phyloP scores from a whole-genome alignment of 2,888 invertebrate genomes.

The Apeira syringaria region DNA sequence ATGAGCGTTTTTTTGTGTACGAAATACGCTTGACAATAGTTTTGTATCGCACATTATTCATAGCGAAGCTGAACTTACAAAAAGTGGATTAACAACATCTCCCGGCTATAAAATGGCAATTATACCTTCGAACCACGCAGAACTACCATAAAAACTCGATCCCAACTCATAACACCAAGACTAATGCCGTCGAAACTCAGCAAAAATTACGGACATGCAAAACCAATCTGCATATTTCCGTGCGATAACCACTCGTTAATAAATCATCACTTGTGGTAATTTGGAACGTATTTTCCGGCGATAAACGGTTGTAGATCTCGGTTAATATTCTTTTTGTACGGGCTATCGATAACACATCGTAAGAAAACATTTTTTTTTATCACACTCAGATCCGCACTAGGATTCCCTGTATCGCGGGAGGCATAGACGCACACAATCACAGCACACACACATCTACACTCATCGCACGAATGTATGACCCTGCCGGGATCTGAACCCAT shows the following conservation, averaged over 20 bases:
- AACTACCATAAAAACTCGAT: constrained; percentile 36
- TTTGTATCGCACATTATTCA: constrained; percentile 2
- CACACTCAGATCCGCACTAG: no score
- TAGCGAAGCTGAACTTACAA: constrained; percentile 17
- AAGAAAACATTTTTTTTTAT: no score
- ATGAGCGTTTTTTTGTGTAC: no score
- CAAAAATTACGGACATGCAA: constrained; percentile 35
- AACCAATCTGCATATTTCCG: constrained; percentile 33
- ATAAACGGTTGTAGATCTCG: constrained; percentile 10
- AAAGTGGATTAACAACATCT: constrained; percentile 32
- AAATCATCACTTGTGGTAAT: constrained; percentile 35
- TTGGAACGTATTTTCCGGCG: constrained; percentile 24
- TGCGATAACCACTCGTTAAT: constrained; percentile 31
- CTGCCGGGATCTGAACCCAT: no score
- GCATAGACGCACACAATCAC: no score
- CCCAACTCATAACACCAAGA: constrained; percentile 32
- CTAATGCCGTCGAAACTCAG: constrained; percentile 30
- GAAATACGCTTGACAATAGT: no score
- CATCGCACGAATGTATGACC: no score
- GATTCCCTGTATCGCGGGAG: no score
- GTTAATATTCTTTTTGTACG: constrained; percentile 1
- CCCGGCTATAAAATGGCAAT: constrained; percentile 28
- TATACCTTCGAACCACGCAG: constrained; percentile 33
- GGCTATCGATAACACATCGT: not conserved
- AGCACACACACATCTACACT: no score